These are phyloP conservation scores for Andricus grossulariae DNA, from an alignment of 1,140 invertebrate species.

Conservation along the genomic window DNA sequence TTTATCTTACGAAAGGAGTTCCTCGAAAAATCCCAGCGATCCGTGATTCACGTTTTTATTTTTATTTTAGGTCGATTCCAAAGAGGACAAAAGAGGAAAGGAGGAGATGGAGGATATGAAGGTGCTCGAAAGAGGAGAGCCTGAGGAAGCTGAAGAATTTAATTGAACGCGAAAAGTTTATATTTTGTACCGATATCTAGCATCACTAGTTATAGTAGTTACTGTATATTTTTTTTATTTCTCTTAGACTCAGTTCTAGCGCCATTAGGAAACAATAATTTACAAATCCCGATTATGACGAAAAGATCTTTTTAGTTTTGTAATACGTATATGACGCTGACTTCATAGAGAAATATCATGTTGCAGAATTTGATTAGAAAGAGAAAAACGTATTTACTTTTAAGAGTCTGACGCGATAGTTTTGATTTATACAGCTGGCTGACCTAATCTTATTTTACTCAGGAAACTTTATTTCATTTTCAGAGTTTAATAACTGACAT, in stretches of 20 bases:
- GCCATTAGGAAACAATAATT: neutral
- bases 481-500: no score
- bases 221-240: constrained; percentile 28
- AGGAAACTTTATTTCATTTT: no score
- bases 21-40: neutral
- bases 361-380: neutral
- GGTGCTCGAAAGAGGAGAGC: neutral
- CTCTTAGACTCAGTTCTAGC: neutral
- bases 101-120: neutral
- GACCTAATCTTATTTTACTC: no score
- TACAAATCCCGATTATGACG: no score
- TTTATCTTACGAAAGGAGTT: neutral
- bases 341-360: no score
- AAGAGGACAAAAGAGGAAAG: constrained; percentile 18
- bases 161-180: neutral
- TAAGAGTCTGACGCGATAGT: neutral
- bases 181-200: constrained; percentile 3
- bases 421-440: no score
- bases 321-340: no score
- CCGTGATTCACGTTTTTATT: neutral
- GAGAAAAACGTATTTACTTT: neutral
- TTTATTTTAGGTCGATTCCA: constrained; percentile 4
- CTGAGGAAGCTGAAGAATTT: neutral
- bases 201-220: constrained; percentile 2
- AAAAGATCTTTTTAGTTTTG: no score